These are phyloP conservation scores for Melanotaenia trifasciata DNA, from an alignment of 2,797 vertebrate species.

Conservation along the genomic window DNA sequence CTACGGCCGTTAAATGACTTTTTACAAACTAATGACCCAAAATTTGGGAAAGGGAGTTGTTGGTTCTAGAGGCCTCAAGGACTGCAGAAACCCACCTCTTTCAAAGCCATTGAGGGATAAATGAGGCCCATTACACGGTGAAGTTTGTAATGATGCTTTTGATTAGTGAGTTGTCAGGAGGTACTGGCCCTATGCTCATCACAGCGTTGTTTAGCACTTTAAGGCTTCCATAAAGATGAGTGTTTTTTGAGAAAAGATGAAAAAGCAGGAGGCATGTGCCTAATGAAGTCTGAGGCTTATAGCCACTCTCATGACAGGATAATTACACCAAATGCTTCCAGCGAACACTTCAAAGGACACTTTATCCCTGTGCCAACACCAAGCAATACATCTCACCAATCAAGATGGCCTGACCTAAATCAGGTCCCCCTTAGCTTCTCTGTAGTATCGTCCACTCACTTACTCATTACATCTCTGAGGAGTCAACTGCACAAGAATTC, in stretches of 20 bases:
- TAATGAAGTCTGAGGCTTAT: slow-evolving; percentile 81
- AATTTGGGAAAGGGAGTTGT: slow-evolving; percentile 62
- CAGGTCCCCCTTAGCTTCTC: slow-evolving; percentile 53
- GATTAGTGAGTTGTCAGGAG: slow-evolving; percentile 79
- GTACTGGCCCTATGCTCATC: slow-evolving; percentile 61
- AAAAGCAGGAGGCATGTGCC: slow-evolving; percentile 75
- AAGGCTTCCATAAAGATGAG: slow-evolving; percentile 73
- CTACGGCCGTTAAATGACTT: slow-evolving; percentile 44
- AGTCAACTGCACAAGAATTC: slow-evolving; percentile 40
- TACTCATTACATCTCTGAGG: slow-evolving; percentile 49
- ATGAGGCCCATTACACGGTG: slow-evolving; percentile 68
- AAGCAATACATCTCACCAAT: slow-evolving; percentile 77
- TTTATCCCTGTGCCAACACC: slow-evolving; percentile 74
- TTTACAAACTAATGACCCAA: slow-evolving; percentile 67
- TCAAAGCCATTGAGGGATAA: slow-evolving; percentile 60
- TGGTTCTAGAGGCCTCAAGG: slow-evolving; percentile 52
- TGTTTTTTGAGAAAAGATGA: slow-evolving; percentile 70
- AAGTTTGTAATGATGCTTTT: slow-evolving; percentile 78
- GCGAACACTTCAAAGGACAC: slow-evolving; percentile 82
- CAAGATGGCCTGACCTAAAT: slow-evolving; percentile 80
- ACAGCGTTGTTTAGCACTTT: slow-evolving; percentile 71
- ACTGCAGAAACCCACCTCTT: slow-evolving; percentile 61
- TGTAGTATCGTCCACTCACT: slow-evolving; percentile 43
- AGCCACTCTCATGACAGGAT: slow-evolving; percentile 82
- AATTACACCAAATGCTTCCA: slow-evolving; percentile 83